Percentiles rank a stretch among this genome's conserved stretches.
These are phyloP conservation scores for Oreocharis arfaki DNA, from an alignment of 2,113 vertebrate species.

Conservation along the genomic window DNA sequence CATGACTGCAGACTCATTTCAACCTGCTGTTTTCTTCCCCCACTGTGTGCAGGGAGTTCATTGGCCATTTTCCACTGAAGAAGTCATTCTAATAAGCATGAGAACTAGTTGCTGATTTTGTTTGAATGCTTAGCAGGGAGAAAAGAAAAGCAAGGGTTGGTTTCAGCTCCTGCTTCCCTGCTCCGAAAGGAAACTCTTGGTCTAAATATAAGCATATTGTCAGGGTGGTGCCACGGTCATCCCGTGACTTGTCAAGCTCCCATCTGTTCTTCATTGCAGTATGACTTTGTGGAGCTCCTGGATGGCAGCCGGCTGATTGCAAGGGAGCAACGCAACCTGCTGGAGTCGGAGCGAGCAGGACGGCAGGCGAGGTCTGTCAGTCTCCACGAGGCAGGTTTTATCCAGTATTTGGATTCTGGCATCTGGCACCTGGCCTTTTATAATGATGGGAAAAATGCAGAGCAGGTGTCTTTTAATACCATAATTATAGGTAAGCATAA, in stretches of 20 bases:
- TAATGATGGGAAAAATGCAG: conserved; percentile 90
- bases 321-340: conserved; percentile 82
- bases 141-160: not conserved
- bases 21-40: not conserved
- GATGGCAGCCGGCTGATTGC: conserved; percentile 96
- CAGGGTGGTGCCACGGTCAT: not conserved
- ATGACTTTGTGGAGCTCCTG: conserved; percentile 96
- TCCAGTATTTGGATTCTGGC: conserved; percentile 93
- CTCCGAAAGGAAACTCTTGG: not conserved
- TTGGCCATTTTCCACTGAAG: not conserved
- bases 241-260: not conserved
- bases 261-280: conserved; percentile 70
- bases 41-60: not conserved
- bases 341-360: conserved; percentile 74
- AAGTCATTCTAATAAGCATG: not conserved
- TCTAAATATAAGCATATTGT: not conserved
- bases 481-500: conserved; percentile 87
- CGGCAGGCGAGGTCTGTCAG: conserved; percentile 82
- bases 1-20: not conserved
- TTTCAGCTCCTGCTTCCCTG: not conserved
- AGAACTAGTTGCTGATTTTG: not conserved
- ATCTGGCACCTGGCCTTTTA: conserved; percentile 99
- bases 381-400: conserved; percentile 94
- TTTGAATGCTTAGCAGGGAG: not conserved
- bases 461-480: conserved; percentile 93